Base-by-base conservation (phyloP, 2,113 vertebrate species). In the Calidris pygmaea region DNA sequence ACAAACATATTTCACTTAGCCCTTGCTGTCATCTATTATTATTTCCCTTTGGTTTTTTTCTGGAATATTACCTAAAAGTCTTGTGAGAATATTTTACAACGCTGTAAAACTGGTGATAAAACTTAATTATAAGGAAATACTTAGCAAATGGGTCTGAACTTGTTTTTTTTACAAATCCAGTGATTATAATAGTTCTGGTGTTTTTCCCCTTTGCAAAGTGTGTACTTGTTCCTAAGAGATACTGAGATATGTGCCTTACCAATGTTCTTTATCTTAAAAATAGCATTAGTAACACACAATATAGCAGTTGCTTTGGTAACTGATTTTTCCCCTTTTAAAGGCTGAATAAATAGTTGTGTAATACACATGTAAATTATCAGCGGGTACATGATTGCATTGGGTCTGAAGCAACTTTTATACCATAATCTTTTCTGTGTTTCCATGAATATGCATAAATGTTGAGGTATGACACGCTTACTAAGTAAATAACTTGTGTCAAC, bases 271-370 rank as follows among this genome's bases (percentile, higher is more conserved):
- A 89, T 70, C 89, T 95, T 96, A 96, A 95, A 96, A 97, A 96
- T 87, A 96, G 93, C 91, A 77, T 85, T 95, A 91, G 60, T 79
- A 91, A 70, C 70, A 96, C 77, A 96, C 63, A 95, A 80, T 94
- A 85, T 71, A 95, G 77, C 87, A 95, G 94, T 95, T 96, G 94
- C 94, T 96, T 95, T 95, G 96, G 96, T 74, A 96, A 97, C 96
- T 95, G 91, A 91, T 91, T 94, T 94, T 91, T 67, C 66, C 48
- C 45, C 45, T 72, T 92, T 79, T 93, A 95, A 94, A 96, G 52
- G 63, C 84, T 92, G 91, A 94, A 93, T 79, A 96, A 96, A 96
- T 70, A 95, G 84, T 85, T 87, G 84, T 94, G 91, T 83, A 87
- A 96, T 56, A 68, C 39, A 68, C 73, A 94, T 75, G 85, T 90